phyloP scores from a whole-genome alignment of 2,888 invertebrate species.

The Melinopterus prodromus region DNA sequence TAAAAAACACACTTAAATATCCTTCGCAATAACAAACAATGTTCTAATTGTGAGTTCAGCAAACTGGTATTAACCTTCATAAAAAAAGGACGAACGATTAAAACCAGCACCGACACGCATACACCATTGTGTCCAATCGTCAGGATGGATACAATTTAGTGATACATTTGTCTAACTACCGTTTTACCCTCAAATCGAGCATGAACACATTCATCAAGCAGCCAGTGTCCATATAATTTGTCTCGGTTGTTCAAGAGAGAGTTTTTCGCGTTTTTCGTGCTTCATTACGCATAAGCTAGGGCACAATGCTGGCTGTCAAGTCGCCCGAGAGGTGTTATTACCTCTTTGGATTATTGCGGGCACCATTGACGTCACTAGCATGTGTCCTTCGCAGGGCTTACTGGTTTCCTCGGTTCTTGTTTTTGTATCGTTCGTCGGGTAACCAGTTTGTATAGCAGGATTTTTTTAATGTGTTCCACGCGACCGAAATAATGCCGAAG shows the following conservation, averaged over 20 bases:
- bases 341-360: neutral
- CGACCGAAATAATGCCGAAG: too few relatives aligned
- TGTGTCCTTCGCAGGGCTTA: neutral
- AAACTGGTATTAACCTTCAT: neutral
- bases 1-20: neutral
- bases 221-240: neutral
- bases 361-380: neutral
- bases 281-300: neutral
- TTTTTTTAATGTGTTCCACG: too few relatives aligned
- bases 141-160: neutral
- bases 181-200: neutral
- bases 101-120: too few relatives aligned
- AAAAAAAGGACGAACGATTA: neutral
- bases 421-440: neutral
- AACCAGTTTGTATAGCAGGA: too few relatives aligned
- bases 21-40: neutral
- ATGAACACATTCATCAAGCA: neutral
- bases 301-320: neutral
- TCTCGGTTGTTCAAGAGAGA: neutral
- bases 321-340: neutral
- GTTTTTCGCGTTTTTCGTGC: neutral
- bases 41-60: neutral
- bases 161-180: neutral
- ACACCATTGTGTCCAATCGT: neutral
- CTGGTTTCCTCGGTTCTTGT: neutral